A percentile compares a stretch with the other conserved stretches of the same genome.
Evolutionary conservation across 2,888 invertebrate species (phyloP).

Genomic region (Ditylenchus weischeri): DNA sequence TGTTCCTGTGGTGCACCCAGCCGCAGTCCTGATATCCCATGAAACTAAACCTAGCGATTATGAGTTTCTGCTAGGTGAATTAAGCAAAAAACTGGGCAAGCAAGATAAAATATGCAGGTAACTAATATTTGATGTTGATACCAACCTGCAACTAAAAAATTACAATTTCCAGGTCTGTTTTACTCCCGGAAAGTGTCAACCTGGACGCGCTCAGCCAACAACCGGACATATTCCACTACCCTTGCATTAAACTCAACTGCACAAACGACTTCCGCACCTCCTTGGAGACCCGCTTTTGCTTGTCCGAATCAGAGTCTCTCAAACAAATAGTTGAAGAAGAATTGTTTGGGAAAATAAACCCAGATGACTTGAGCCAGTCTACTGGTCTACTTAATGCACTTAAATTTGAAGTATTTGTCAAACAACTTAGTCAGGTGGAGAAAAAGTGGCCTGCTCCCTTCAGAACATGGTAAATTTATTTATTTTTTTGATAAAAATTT

Average conservation of each 20-base stretch:
- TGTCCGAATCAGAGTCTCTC: background rate
- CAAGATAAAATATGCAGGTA: constrained; percentile 11
- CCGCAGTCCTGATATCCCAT: constrained; percentile 16
- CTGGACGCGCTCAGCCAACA: constrained; percentile 1
- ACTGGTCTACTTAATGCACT: constrained; percentile 21
- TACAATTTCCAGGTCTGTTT: constrained; percentile 7
- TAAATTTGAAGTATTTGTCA: constrained; percentile 23
- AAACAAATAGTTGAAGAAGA: constrained; percentile 2
- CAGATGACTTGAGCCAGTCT: background rate
- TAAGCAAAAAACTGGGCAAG: background rate
- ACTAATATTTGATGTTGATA: background rate
- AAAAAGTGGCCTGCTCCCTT: constrained; percentile 22
- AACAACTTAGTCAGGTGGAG: constrained; percentile 12
- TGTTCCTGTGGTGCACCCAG: constrained; percentile 22
- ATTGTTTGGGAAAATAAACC: constrained; percentile 1
- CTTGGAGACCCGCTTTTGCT: background rate
- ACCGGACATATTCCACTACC: constrained; percentile 17
- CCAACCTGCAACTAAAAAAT: too few relatives aligned
- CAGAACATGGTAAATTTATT: constrained; percentile 17
- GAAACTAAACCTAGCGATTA: constrained; percentile 14
- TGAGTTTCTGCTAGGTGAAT: constrained; percentile 7
- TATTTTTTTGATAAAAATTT: background rate
- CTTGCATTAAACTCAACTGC: constrained; percentile 17
- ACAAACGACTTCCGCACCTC: constrained; percentile 1
- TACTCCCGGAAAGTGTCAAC: constrained; percentile 12